phyloP scores from a whole-genome alignment of 2,888 invertebrate genomes.

The Ctena decussata region DNA sequence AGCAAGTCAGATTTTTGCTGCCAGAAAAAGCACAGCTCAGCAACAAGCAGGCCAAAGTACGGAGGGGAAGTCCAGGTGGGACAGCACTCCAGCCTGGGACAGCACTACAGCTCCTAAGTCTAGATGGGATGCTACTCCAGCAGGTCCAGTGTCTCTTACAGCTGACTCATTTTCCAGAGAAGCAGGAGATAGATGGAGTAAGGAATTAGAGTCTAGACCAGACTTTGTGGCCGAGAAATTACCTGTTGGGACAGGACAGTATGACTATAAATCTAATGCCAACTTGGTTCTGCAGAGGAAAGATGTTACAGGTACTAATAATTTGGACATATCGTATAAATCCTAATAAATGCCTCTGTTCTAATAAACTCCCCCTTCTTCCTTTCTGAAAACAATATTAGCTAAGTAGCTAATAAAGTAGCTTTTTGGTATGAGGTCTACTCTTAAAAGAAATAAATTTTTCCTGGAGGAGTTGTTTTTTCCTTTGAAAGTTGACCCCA shows the following conservation, averaged over 20 bases:
- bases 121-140: neutral
- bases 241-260: neutral
- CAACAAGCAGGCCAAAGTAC: neutral
- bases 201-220: neutral
- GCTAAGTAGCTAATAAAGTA: no score
- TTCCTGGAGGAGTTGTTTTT: no score
- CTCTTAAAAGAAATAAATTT: no score
- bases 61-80: neutral
- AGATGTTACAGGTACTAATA: no score
- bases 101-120: neutral
- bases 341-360: no score
- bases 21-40: neutral
- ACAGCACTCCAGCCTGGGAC: neutral
- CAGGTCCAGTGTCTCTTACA: neutral
- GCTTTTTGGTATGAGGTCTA: no score
- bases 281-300: slow-evolving; percentile 2
- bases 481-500: no score
- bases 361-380: no score
- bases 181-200: neutral
- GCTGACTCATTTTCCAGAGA: neutral
- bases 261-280: slow-evolving; percentile 7
- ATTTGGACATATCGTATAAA: no score
- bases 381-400: no score
- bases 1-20: no score
- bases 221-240: neutral